Conservation (phyloP, 2,113 vertebrate genomes). For the Myrmophylax atrothorax region DNA sequence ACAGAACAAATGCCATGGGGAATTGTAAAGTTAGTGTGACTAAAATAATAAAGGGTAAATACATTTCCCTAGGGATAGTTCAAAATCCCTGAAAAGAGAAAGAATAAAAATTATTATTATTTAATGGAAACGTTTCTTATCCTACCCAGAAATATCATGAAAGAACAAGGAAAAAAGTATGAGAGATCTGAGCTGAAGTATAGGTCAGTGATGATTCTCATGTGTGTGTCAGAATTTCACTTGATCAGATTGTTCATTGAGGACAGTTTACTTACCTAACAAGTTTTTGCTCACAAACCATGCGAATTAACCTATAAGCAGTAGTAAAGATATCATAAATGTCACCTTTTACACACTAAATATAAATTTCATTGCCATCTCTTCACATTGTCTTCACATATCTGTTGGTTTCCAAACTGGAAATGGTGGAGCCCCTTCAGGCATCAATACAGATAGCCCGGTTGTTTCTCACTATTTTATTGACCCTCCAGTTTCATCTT, state of each 20-base stretch:
- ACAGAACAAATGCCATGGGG: not conserved
- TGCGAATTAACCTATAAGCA: not conserved
- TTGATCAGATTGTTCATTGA: not conserved
- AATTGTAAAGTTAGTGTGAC: not conserved
- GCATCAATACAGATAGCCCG: not conserved
- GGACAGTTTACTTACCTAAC: not conserved
- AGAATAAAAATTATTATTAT: not conserved
- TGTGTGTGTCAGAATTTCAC: not conserved
- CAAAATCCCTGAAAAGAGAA: not conserved
- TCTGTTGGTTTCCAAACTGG: not conserved
- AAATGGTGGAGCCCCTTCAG: not conserved
- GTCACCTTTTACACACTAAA: not conserved
- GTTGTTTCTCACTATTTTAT: not conserved
- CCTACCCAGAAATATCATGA: not conserved
- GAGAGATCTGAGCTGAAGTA: not conserved
- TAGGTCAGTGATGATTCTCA: not conserved
- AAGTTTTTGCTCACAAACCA: not conserved
- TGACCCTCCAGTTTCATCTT: not conserved
- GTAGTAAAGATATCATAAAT: not conserved
- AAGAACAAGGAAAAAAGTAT: not conserved
- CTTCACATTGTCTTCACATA: not conserved
- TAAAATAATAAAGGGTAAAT: not conserved
- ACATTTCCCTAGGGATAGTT: not conserved
- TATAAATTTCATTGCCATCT: not conserved
- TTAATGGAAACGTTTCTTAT: not conserved